Base-by-base conservation (phyloP, 1,140 invertebrate genomes). In the Acyrthosiphon pisum region DNA sequence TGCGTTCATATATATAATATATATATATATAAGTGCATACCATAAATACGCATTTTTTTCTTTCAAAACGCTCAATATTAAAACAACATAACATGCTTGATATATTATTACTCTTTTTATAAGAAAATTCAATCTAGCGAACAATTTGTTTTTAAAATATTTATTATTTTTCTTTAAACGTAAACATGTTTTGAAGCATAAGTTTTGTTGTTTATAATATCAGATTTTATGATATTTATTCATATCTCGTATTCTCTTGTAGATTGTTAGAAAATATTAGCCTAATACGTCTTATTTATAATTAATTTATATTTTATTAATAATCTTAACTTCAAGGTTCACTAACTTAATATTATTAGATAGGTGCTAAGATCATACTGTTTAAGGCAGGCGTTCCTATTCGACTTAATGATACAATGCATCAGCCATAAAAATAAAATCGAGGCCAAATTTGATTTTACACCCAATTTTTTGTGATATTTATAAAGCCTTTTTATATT, bases 281-380 rank as follows among this genome's bases (percentile, higher is more conserved):
- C n/a, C n/a, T 35, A 83, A 92, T 92, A 86, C n/a, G 44, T 46
- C 9, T 91, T 84, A 92, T 50, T 93, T 93, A 41, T 56, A 84
- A 50, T 88, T 22, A 53, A 93, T 53, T 84, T 48, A 23, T 53
- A 86, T 86, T 83, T 93, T 44, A 86, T 93, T 37, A 92, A 53
- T 56, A 93, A 53, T n/a, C 37, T 93, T 26, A 93, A 84, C 81
- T 37, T 53, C 18, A 53, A 53, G 35, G 90, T 92, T 83, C 60
- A 92, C 90, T 92, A 83, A 92, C 90, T 92, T 81, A 91, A n/a
- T 91, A 76, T 91, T 90, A 90, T 50, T 50, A 93, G 35, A 84
- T 93, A 93, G 91, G 91, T 93, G 91, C 91, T 93, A 93, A 91
- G 89, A 91, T 53, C 44, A 30, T 92, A 93, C n/a, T 93, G 35